Percentiles rank a stretch among this genome's conserved stretches.
Conservation (phyloP, 2,797 vertebrate genomes). For the Valencia hispanica region DNA sequence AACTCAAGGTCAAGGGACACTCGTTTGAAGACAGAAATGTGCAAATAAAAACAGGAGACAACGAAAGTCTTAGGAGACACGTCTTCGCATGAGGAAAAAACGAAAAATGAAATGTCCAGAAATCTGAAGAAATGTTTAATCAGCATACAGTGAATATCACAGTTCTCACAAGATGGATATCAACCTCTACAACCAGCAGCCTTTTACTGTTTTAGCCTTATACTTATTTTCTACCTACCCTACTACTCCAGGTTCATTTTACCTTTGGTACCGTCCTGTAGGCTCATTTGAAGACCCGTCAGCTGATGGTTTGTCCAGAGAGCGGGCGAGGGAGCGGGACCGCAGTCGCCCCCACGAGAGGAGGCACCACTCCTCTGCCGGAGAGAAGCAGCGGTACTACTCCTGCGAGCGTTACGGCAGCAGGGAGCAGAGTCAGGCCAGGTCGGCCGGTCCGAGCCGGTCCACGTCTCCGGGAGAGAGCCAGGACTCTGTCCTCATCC, state of each 20-base stretch:
- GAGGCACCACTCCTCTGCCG: slow-evolving; percentile 90
- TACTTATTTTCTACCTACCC: no score
- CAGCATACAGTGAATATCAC: no score
- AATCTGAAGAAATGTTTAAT: neutral
- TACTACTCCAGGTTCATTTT: neutral
- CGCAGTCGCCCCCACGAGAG: slow-evolving; percentile 94
- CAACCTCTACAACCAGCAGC: no score
- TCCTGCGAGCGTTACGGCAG: slow-evolving; percentile 94
- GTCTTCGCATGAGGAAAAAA: no score
- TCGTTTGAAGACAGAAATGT: no score
- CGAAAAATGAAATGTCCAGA: no score
- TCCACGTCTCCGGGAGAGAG: slow-evolving; percentile 89
- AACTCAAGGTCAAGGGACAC: no score
- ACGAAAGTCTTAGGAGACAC: no score
- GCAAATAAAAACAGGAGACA: no score
- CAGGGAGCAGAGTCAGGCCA: slow-evolving; percentile 86
- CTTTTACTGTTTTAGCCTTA: no score
- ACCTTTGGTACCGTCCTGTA: neutral
- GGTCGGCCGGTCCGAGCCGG: slow-evolving; percentile 87
- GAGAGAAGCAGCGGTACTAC: slow-evolving; percentile 95
- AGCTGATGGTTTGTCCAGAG: slow-evolving; percentile 74
- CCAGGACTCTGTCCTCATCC: slow-evolving; percentile 80
- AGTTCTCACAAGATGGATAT: no score
- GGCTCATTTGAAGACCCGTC: slow-evolving; percentile 33
- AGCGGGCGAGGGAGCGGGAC: slow-evolving; percentile 87